A percentile compares a stretch with the other conserved stretches of the same genome.
Conservation (phyloP, 2,888 invertebrate genomes). For the Ischnus inquisitorius region DNA sequence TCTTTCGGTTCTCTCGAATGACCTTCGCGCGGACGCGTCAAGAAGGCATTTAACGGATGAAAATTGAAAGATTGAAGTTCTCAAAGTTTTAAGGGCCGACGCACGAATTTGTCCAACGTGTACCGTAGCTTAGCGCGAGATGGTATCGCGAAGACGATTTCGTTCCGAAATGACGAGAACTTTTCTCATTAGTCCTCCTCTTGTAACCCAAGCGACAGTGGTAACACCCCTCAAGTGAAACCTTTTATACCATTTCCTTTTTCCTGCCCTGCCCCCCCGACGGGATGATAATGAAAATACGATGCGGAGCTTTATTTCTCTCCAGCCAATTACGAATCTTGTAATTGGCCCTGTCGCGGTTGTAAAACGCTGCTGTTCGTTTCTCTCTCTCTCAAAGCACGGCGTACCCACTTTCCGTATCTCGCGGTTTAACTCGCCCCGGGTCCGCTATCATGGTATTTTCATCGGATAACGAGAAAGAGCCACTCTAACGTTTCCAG, state of each 20-base stretch:
- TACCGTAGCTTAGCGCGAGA: conserved; percentile 20
- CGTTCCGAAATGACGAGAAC: conserved; percentile 59
- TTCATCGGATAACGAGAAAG: conserved; percentile 50
- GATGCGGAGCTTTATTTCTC: conserved; percentile 56
- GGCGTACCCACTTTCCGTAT: conserved; percentile 20
- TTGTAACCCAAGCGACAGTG: conserved; percentile 50
- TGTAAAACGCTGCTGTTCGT: conserved; percentile 36
- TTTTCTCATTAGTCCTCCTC: conserved; percentile 68
- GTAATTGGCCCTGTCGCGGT: conserved; percentile 66
- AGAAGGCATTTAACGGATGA: background rate
- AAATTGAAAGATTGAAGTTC: conserved; percentile 10
- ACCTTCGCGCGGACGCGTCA: background rate
- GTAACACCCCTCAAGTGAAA: conserved; percentile 41
- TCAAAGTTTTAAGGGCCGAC: conserved; percentile 17
- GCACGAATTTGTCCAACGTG: background rate
- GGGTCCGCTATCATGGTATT: conserved; percentile 34
- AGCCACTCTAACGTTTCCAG: conserved; percentile 2
- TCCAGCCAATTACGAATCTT: conserved; percentile 65
- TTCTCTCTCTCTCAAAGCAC: conserved; percentile 2
- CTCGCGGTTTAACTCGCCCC: conserved; percentile 22
- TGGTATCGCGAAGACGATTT: conserved; percentile 62
- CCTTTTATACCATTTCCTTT: conserved; percentile 44
- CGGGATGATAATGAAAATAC: conserved; percentile 69
- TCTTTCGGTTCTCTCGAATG: background rate
- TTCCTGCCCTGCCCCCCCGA: conserved; percentile 6